Evolutionary conservation across 2,888 invertebrate genomes (phyloP).

Genomic region (Drosophila bunnanda): DNA sequence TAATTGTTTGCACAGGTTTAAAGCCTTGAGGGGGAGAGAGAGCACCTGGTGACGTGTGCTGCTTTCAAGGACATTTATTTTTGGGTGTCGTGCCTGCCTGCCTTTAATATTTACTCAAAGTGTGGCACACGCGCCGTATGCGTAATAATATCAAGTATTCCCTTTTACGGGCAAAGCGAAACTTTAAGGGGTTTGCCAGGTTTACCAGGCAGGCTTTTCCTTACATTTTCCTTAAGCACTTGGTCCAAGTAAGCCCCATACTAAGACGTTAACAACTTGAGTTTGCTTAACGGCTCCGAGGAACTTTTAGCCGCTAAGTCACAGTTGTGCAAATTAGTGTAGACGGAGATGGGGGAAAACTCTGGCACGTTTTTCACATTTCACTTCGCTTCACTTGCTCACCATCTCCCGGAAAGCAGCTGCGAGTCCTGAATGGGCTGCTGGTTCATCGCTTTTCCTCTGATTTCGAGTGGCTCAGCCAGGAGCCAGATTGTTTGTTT

Average conservation of each 20-base stretch:
- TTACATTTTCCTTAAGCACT: neutral
- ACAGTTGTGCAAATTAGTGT: constrained; percentile 34
- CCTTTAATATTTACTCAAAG: constrained; percentile 38
- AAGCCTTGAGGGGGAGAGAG: constrained; percentile 14
- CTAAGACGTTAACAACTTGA: constrained; percentile 27
- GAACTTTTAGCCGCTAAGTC: constrained; percentile 22
- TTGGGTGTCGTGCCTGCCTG: constrained; percentile 13
- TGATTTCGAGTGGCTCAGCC: constrained; percentile 62
- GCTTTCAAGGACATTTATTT: constrained; percentile 39
- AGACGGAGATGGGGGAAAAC: neutral
- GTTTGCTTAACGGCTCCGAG: constrained; percentile 11
- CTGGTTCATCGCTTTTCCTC: neutral
- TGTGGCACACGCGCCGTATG: constrained; percentile 28
- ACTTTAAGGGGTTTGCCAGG: constrained; percentile 9
- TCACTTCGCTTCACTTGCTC: constrained; percentile 33
- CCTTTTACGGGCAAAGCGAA: constrained; percentile 14
- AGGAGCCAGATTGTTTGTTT: constrained; percentile 18
- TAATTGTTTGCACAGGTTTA: constrained; percentile 42
- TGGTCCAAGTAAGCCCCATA: constrained; percentile 12
- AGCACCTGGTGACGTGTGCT: constrained; percentile 18
- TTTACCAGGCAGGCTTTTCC: neutral
- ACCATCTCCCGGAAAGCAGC: neutral
- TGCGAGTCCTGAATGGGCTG: constrained; percentile 3
- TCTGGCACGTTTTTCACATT: constrained; percentile 73
- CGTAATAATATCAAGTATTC: constrained; percentile 43